These are phyloP conservation scores for Lepilemur ruficaudatus DNA, from an alignment of 2,797 vertebrate genomes.

Conservation along the genomic window DNA sequence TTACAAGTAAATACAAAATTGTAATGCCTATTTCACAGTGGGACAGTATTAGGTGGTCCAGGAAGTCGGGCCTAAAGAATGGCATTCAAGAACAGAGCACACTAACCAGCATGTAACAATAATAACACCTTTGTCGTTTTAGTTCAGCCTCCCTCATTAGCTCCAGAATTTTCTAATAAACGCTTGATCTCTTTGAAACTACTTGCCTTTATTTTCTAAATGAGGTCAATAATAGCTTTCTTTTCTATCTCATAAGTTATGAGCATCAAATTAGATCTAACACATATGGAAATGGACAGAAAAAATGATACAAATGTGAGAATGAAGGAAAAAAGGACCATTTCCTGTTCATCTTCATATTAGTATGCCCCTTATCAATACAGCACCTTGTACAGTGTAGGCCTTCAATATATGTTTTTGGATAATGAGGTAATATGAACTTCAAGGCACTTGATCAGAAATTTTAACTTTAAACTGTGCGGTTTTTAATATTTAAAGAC, in stretches of 20 bases:
- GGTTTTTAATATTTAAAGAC: slow-evolving; percentile 23
- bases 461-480: background rate
- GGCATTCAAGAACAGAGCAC: background rate
- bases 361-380: background rate
- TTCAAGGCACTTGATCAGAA: background rate
- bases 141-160: background rate
- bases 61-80: slow-evolving; percentile 28
- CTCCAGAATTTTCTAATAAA: slow-evolving; percentile 17
- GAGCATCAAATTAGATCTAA: background rate
- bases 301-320: background rate
- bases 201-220: background rate
- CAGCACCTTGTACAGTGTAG: background rate
- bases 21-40: slow-evolving; percentile 38
- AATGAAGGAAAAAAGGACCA: background rate
- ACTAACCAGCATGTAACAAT: slow-evolving; percentile 15
- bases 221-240: background rate
- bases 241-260: background rate
- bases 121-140: background rate
- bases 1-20: slow-evolving; percentile 69
- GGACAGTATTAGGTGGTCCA: background rate
- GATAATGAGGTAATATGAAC: background rate
- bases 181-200: background rate
- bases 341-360: background rate
- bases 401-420: background rate
- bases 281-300: background rate